Conservation (phyloP, 64 coral and sea anemone species). For the Dendronephthya gigantea region DNA sequence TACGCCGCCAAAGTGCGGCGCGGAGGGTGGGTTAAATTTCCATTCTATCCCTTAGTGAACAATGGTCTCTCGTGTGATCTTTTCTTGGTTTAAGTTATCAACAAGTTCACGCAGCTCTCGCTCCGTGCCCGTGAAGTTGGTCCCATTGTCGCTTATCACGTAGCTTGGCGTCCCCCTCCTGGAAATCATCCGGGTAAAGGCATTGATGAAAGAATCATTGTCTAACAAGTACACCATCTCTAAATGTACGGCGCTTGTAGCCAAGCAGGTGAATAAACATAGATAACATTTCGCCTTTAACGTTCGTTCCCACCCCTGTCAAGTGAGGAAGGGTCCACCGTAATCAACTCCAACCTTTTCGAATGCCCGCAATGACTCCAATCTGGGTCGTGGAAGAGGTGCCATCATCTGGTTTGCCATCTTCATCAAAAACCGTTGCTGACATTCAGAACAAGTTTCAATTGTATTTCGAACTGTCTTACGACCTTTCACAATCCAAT, state of each 20-base stretch:
- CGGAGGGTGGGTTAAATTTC: neutral
- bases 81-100: neutral
- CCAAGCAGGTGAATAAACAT: constrained; percentile 20
- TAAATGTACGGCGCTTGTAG: constrained; percentile 3
- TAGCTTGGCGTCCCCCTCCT: constrained; percentile 15
- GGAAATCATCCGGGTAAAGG: neutral
- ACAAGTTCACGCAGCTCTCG: neutral
- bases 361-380: neutral
- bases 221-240: constrained; percentile 22
- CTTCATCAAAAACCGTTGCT: neutral
- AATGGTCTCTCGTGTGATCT: neutral
- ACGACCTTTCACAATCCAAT: neutral
- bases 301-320: constrained; percentile 8
- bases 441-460: neutral
- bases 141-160: constrained; percentile 26
- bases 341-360: neutral
- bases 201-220: neutral
- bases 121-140: constrained; percentile 12
- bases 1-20: neutral
- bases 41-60: neutral
- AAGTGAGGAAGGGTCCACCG: constrained; percentile 19
- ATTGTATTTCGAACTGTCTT: neutral
- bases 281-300: constrained; percentile 1
- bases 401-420: neutral
- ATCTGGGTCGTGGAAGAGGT: neutral